Base-by-base conservation (phyloP, 2,113 vertebrate genomes). In the Numenius arquata region DNA sequence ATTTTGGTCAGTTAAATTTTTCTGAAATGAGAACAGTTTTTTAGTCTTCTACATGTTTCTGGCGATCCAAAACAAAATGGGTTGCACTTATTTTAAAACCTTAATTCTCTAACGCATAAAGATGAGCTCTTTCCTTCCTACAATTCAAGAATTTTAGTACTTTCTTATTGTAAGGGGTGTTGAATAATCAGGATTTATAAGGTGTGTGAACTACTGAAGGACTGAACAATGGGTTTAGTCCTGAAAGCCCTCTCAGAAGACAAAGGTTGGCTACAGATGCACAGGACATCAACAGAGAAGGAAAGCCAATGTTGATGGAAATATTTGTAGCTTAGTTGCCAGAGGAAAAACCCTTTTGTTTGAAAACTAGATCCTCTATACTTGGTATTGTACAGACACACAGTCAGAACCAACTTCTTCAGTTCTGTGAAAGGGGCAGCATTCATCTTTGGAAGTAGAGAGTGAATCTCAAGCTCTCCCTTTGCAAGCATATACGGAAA, bases 331-430 rank as follows among this genome's bases (percentile, higher is more conserved):
- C 12, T 88, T 68, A 32, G 13, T 82, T 48, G 68, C 8, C 11
- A 30, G 55, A 34, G 34, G 15, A 81, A 86, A 80, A 25, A 0
- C 2, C 0, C 3, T 84, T 71, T 76, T 41, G 8, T 41, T 73
- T 58, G 15, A 62, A 88, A 76, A 34, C 10, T 65, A 34, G 8
- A 15, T 86, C 32, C 59, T 70, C 16, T 56, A 2, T 34, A 12
- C 14, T 1, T 74, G 38, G 12, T n/a, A 22, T 20, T 1, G 0
- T 48, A 36, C 6, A 16, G 47, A 26, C 59, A 63, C 12, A 14
- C 6, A 55, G 25, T 27, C 32, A 66, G 52, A 85, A 78, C 18
- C 2, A 3, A 55, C 11, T 32, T 34, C 13, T 61, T 70, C 22
- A 40, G 22, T 23, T 81, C 34, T n/a, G 22, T 81, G 47, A 55